Base-by-base conservation (phyloP, 2,888 invertebrate genomes). In the Sympetrum striolatum region DNA sequence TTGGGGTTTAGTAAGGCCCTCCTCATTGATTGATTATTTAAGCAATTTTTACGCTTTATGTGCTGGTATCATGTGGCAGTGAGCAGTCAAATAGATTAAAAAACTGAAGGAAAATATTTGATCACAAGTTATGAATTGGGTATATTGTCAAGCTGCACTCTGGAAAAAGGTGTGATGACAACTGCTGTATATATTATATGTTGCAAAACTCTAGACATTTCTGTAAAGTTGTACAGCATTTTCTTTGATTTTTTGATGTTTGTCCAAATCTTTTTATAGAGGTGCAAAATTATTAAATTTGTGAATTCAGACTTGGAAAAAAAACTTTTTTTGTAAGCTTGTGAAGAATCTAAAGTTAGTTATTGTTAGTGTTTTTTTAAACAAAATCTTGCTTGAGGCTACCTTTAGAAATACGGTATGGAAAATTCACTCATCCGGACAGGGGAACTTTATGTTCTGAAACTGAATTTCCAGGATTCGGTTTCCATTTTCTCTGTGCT, bases 221-320 rank as follows among this genome's bases (percentile, higher is more conserved):
- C 58, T 86, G 86, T 86, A 86, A 86, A 86, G 86, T 86, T 86
- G 86, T 86, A 86, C 86, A 86, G 86, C 86, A 86, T 86, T 60
- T 53, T 53, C 53, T 53, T 53, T 53, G 53, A 53, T 53, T 53
- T n/a, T 86, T 86, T 86, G 86, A 86, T 86, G 60, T 86, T 86
- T 60, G 31, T 86, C 86, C 37, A 60, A 86, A 86, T 60, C 60
- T 86, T 64, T 60, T 73, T 18, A 25, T 31, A 8, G 37, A 60
- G 86, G 37, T 86, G 64, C 86, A 86, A 86, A 86, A 60, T 86
- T 86, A 64, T 86, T 22, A 86, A 60, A 37, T 86, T 86, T 64
- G n/a, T 10, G 37, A 31, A 37, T 60, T 86, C 12, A 10, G 14
- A 82, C n/a, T 60, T 39, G 35, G n/a, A 60, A 86, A n/a, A 10